Base-by-base conservation (phyloP, 1,140 invertebrate genomes). In the Lepidurus packardi region DNA sequence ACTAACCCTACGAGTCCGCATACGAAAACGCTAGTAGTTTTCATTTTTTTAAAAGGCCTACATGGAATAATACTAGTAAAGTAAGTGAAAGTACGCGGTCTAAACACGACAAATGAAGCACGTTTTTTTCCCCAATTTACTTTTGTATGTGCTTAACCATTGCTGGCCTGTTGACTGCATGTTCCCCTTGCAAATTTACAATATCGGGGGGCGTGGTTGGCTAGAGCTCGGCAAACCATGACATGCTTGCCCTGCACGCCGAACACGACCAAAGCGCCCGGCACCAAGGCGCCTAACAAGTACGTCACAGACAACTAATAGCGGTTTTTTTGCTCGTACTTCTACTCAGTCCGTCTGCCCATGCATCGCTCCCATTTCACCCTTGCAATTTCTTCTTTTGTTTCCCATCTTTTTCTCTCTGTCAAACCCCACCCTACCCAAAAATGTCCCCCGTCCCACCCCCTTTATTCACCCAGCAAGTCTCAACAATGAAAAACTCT, bases 291-390 rank as follows among this genome's bases (percentile, higher is more conserved):
- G 53, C 53, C 53, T 65, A 65, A 65, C 53, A 65, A 65, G 53
- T 65, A 65, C 53, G 53, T 65, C 53, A 65, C 53, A 65, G 53
- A 65, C 53, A 65, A 65, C 53, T 65, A 65, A 65, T 65, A 65
- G 21, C n/a, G 53, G 21, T 65, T 65, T 65, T 65, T 13, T 7
- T 9, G 11, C 5, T 1, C 53, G 53, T 47, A 65, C 16, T 34
- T 65, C 53, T 65, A 65, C 8, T 5, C 8, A 7, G 53, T 65
- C 53, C 53, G 53, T 65, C 53, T 65, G 53, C 13, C 21, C 53
- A 65, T 65, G 53, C 53, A 65, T 65, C 53, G 53, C 34, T 65
- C 13, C 53, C 53, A 65, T 65, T 65, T 65, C 53, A 65, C 53
- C 53, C 53, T 13, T 65, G 53, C 21, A 9, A 65, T 65, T 21